Evolutionary conservation across 2,113 vertebrate species (phyloP).

Genomic region (Phocoena sinus): DNA sequence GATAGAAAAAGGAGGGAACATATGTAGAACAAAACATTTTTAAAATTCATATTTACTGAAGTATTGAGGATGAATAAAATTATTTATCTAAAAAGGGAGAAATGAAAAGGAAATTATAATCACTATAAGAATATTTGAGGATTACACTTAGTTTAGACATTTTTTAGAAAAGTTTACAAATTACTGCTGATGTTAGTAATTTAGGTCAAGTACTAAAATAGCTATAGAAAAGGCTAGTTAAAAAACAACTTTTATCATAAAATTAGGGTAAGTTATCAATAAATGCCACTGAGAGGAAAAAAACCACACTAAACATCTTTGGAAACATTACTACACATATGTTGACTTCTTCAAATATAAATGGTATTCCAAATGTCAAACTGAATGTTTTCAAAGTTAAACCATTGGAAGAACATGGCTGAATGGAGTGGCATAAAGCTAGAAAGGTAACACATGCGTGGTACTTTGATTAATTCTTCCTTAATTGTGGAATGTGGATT

Average conservation of each 20-base stretch:
- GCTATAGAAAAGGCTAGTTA: background rate
- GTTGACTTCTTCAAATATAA: slow-evolving; percentile 8
- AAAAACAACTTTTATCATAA: background rate
- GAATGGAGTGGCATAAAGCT: background rate
- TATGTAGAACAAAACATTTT: background rate
- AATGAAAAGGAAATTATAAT: background rate
- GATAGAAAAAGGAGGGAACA: background rate
- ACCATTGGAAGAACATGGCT: background rate
- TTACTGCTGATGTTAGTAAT: background rate
- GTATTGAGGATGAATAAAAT: slow-evolving; percentile 7
- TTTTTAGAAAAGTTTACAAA: background rate
- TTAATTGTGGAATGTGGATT: background rate
- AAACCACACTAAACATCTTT: background rate
- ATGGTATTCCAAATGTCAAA: background rate
- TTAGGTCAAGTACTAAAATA: background rate
- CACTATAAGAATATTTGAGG: background rate
- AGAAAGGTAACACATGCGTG: background rate
- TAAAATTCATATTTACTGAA: background rate
- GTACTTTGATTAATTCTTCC: background rate
- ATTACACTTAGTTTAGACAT: background rate
- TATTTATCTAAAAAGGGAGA: background rate
- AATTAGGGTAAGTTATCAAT: slow-evolving; percentile 12
- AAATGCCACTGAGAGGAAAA: background rate
- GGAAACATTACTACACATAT: background rate
- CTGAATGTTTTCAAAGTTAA: slow-evolving; percentile 20